Conservation (phyloP, 1,140 invertebrate genomes). For the Plodia interpunctella region DNA sequence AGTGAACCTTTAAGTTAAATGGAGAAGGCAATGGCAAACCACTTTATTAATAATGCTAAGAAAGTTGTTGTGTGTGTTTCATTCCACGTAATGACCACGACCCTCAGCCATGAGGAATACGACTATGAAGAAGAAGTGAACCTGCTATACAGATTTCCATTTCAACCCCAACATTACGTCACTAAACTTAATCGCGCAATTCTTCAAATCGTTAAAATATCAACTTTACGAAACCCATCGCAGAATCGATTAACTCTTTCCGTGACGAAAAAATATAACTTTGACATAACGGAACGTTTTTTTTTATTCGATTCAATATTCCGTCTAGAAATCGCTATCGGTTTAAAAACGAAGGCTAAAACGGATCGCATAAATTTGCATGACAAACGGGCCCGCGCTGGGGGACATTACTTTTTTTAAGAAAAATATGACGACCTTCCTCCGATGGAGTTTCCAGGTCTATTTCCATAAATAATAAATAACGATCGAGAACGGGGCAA, state of each 20-base stretch:
- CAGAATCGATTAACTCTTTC: slow-evolving; percentile 32
- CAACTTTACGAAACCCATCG: slow-evolving; percentile 20
- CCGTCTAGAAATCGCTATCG: slow-evolving; percentile 60
- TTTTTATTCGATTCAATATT: slow-evolving; percentile 66
- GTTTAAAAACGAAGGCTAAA: slow-evolving; percentile 65
- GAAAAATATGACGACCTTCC: slow-evolving; percentile 70
- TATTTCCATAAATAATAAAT: slow-evolving; percentile 76
- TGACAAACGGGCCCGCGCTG: slow-evolving; percentile 59
- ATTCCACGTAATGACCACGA: no score
- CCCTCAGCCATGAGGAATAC: no score
- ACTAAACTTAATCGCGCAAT: no score
- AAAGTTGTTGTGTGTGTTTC: no score
- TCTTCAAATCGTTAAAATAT: neutral
- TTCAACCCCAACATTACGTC: no score
- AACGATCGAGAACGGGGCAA: slow-evolving; percentile 63
- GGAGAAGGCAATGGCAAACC: no score
- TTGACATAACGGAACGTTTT: slow-evolving; percentile 45
- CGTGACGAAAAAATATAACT: slow-evolving; percentile 54
- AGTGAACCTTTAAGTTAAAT: no score
- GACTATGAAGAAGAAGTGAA: no score
- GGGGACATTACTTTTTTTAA: slow-evolving; percentile 68
- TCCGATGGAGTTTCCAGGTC: slow-evolving; percentile 61
- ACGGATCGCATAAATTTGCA: slow-evolving; percentile 71
- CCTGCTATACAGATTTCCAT: no score
- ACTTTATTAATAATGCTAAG: no score